A percentile compares a stretch with the other conserved stretches of the same genome.
Evolutionary conservation across 2,888 invertebrate genomes (phyloP).

Genomic region (Dryobota labecula): DNA sequence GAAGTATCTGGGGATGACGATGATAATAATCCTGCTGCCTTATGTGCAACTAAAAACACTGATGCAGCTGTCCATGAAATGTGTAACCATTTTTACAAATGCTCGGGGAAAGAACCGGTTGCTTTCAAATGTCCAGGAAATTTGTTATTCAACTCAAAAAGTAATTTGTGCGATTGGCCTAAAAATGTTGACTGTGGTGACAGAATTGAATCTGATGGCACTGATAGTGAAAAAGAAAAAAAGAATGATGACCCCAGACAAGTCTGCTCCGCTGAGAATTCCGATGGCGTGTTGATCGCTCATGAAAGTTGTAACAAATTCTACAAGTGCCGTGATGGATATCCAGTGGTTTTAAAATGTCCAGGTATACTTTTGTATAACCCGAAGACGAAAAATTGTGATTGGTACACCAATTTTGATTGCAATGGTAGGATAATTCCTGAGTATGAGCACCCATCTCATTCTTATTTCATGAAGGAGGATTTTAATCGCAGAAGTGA

Average conservation of each 20-base stretch:
- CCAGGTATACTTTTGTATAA: conserved; percentile 69
- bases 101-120: conserved; percentile 64
- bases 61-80: conserved; percentile 69
- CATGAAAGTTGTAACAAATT: conserved; percentile 73
- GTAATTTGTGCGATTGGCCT: conserved; percentile 65
- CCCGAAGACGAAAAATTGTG: conserved; percentile 68
- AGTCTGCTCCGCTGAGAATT: conserved; percentile 67
- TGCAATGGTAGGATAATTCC: conserved; percentile 69
- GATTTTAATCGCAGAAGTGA: not conserved
- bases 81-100: conserved; percentile 73
- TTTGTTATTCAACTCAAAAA: conserved; percentile 64
- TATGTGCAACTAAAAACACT: conserved; percentile 65
- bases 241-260: conserved; percentile 58
- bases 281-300: conserved; percentile 70
- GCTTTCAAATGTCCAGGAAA: conserved; percentile 58
- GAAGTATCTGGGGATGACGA: conserved; percentile 2
- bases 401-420: conserved; percentile 72
- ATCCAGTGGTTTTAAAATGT: conserved; percentile 67
- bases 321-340: conserved; percentile 70
- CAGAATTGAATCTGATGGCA: conserved; percentile 41
- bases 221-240: conserved; percentile 13
- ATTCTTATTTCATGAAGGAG: not conserved
- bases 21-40: conserved; percentile 17
- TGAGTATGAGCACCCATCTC: not conserved
- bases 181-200: conserved; percentile 66